phyloP scores from a whole-genome alignment of 2,797 vertebrate genomes.

The Coregonus sp. region DNA sequence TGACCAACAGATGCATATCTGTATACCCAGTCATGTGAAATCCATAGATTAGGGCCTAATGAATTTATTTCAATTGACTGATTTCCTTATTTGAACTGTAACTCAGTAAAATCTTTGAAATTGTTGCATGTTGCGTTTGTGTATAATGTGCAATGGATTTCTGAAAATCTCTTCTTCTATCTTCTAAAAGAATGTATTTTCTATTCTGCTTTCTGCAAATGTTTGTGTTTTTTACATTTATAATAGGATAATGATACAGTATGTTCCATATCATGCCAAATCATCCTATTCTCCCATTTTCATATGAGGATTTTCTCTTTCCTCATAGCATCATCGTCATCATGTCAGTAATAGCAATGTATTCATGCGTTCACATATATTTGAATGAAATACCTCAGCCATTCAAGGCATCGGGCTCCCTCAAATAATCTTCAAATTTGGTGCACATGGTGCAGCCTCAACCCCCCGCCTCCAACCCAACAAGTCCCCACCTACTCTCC shows the following conservation, averaged over 20 bases:
- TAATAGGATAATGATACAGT: neutral
- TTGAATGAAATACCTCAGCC: slow-evolving; percentile 57
- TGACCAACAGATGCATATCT: no score
- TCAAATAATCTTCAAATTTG: slow-evolving; percentile 69
- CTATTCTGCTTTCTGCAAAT: neutral
- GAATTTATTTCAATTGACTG: no score
- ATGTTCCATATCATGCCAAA: neutral
- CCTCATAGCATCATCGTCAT: neutral
- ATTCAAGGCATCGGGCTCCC: slow-evolving; percentile 57
- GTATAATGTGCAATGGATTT: no score
- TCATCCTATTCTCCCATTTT: neutral
- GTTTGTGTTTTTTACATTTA: neutral
- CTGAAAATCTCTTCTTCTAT: no score
- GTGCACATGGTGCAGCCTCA: slow-evolving; percentile 69
- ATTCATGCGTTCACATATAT: slow-evolving; percentile 38
- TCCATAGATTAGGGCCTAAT: no score
- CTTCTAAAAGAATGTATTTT: neutral
- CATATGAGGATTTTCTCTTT: neutral
- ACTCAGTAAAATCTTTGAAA: no score
- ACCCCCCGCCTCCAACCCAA: slow-evolving; percentile 52
- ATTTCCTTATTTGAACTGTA: no score
- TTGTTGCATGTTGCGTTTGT: no score
- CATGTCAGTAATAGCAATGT: neutral
- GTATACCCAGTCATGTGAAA: no score
- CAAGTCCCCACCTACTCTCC: slow-evolving; percentile 45